phyloP scores from a whole-genome alignment of 2,113 vertebrate genomes.

The Gobio gobio region DNA sequence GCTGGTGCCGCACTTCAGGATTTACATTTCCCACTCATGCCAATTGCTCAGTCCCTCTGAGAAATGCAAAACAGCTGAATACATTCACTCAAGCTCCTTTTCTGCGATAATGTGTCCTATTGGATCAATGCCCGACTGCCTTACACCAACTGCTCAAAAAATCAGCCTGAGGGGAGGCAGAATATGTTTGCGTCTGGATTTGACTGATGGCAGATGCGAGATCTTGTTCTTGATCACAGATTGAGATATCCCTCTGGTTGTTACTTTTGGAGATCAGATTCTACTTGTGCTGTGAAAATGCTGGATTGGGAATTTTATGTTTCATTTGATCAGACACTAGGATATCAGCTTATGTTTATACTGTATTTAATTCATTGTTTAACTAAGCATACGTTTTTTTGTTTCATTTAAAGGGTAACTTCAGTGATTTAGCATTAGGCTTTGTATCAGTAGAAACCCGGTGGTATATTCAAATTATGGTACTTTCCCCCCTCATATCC shows the following conservation, averaged over 20 bases:
- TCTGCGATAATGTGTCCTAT: slow-evolving; percentile 17
- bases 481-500: no score
- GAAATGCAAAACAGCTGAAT: slow-evolving; percentile 25
- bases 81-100: slow-evolving; percentile 16
- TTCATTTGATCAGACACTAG: neutral
- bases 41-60: slow-evolving; percentile 39
- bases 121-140: slow-evolving; percentile 7
- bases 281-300: neutral
- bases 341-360: neutral
- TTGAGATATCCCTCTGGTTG: neutral
- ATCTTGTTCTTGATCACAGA: slow-evolving; percentile 1
- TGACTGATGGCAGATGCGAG: neutral
- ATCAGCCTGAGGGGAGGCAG: neutral
- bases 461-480: no score
- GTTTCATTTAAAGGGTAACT: no score
- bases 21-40: slow-evolving; percentile 41
- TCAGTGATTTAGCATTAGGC: no score
- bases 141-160: slow-evolving; percentile 7
- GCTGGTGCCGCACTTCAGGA: slow-evolving; percentile 23
- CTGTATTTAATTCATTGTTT: neutral
- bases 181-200: neutral
- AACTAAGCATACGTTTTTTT: no score
- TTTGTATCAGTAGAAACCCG: no score
- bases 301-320: neutral
- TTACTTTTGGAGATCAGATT: neutral